phyloP scores from a whole-genome alignment of 1,140 invertebrate genomes.

The Brachionus sp. region DNA sequence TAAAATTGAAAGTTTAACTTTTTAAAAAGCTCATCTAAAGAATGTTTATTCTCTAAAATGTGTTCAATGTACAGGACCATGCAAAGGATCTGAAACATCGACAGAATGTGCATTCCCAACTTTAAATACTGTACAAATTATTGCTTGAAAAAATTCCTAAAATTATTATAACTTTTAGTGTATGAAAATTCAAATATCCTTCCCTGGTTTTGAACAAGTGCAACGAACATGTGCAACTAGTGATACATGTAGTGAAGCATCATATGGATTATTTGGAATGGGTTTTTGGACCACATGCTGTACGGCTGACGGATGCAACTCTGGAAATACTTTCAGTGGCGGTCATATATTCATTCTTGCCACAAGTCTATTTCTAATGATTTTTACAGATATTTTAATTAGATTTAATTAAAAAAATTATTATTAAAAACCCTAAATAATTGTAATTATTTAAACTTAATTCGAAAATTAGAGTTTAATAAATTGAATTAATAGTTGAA shows the following conservation, averaged over 20 bases:
- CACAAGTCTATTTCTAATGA: neutral
- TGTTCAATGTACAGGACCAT: constrained; percentile 23
- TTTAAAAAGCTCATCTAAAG: neutral
- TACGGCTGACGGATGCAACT: constrained; percentile 35
- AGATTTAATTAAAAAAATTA: neutral
- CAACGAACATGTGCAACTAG: constrained; percentile 24
- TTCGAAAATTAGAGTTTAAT: no score
- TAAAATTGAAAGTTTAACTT: neutral
- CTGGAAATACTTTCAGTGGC: neutral
- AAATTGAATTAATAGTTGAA: no score
- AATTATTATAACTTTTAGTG: neutral
- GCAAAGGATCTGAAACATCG: neutral
- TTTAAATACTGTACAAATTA: neutral
- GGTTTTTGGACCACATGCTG: constrained; percentile 33
- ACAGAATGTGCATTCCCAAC: neutral
- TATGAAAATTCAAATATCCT: neutral
- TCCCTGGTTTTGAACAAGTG: neutral
- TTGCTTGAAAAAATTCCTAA: neutral
- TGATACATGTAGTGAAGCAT: neutral
- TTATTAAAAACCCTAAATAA: neutral
- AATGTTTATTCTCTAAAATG: neutral
- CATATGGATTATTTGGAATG: constrained; percentile 13
- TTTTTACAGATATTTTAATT: neutral
- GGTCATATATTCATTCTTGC: neutral
- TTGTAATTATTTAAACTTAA: no score